A percentile compares a stretch with the other conserved stretches of the same genome.
phyloP scores from a whole-genome alignment of 2,888 invertebrate genomes.

The Mythimna ferrago region DNA sequence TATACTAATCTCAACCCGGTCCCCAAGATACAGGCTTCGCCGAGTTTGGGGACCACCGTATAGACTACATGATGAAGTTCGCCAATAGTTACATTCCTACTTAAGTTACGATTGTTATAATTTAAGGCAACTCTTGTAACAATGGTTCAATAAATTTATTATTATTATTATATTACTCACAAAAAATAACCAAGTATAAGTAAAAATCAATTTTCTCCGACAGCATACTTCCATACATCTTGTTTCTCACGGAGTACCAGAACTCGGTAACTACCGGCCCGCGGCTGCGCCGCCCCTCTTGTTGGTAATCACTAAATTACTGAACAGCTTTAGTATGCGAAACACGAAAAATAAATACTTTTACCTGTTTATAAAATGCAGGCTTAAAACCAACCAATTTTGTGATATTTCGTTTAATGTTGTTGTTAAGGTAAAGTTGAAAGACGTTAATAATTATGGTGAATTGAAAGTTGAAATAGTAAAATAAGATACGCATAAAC shows the following conservation, averaged over 20 bases:
- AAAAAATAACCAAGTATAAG: slow-evolving; percentile 25
- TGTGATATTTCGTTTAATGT: slow-evolving; percentile 71
- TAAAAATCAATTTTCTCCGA: slow-evolving; percentile 59
- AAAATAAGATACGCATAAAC: neutral
- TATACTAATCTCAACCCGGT: too few relatives aligned
- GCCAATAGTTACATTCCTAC: too few relatives aligned
- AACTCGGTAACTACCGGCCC: slow-evolving; percentile 64
- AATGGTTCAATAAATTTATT: too few relatives aligned
- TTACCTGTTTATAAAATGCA: slow-evolving; percentile 66
- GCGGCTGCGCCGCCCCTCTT: slow-evolving; percentile 69
- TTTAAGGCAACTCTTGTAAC: too few relatives aligned
- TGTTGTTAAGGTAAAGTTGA: slow-evolving; percentile 47
- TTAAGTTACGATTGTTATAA: too few relatives aligned
- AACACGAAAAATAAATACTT: slow-evolving; percentile 84
- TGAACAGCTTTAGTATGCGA: slow-evolving; percentile 74
- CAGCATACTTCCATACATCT: slow-evolving; percentile 48
- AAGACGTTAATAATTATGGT: neutral
- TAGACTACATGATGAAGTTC: too few relatives aligned
- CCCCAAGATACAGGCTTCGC: too few relatives aligned
- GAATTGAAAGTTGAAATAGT: neutral
- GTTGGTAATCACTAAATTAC: slow-evolving; percentile 87
- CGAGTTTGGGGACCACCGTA: too few relatives aligned
- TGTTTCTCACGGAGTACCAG: slow-evolving; percentile 57
- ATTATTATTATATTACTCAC: too few relatives aligned
- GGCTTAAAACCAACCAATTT: slow-evolving; percentile 63